Evolutionary conservation across 2,888 invertebrate genomes (phyloP).

Genomic region (Coecobrya sp.): DNA sequence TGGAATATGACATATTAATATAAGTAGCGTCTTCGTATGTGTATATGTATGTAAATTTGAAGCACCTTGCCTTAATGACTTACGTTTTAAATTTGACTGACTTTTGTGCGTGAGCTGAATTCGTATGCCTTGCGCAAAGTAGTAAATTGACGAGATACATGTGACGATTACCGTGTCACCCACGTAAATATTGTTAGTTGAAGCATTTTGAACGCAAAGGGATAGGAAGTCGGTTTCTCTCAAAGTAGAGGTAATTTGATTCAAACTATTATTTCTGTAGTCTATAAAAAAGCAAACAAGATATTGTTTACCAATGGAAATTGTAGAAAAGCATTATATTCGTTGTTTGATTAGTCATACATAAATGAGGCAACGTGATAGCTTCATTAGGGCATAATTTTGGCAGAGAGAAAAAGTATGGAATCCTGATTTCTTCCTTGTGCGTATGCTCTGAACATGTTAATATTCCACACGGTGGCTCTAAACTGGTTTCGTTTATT

Average conservation of each 20-base stretch:
- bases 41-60: background rate
- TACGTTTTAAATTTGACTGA: no score
- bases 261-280: background rate
- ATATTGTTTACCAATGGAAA: no score
- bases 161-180: slow-evolving; percentile 66
- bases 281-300: background rate
- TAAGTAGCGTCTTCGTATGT: no score
- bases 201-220: slow-evolving; percentile 58
- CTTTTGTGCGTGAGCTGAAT: background rate
- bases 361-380: slow-evolving; percentile 55
- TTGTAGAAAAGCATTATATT: no score
- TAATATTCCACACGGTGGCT: slow-evolving; percentile 31
- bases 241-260: background rate
- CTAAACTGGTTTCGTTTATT: slow-evolving; percentile 18
- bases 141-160: slow-evolving; percentile 70
- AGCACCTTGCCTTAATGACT: background rate
- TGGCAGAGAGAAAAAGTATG: slow-evolving; percentile 58
- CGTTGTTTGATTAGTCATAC: slow-evolving; percentile 7
- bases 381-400: slow-evolving; percentile 45
- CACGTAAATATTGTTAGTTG: slow-evolving; percentile 21
- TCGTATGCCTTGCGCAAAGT: slow-evolving; percentile 60
- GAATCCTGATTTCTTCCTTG: background rate
- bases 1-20: background rate
- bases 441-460: background rate
- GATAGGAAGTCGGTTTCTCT: slow-evolving; percentile 42